These are phyloP conservation scores for Lypha dubia DNA, from an alignment of 2,888 invertebrate species.

Conservation along the genomic window DNA sequence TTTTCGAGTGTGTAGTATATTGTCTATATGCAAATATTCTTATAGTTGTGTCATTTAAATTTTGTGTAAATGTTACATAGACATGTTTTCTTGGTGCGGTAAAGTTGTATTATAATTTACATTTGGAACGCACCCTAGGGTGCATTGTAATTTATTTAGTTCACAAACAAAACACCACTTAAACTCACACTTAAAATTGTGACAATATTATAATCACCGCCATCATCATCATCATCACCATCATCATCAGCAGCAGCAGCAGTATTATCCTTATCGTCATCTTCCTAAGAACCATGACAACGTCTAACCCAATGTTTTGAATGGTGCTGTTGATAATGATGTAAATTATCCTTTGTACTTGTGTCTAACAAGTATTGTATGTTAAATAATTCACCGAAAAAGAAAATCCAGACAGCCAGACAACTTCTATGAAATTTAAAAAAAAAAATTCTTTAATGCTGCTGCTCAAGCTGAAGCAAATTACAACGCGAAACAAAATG, in stretches of 20 bases:
- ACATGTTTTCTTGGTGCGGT: slow-evolving; percentile 22
- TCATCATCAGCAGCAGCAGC: background rate
- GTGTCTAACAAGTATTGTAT: slow-evolving; percentile 4
- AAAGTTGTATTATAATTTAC: slow-evolving; percentile 62
- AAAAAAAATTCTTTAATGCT: slow-evolving; percentile 38
- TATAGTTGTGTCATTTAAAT: slow-evolving; percentile 6
- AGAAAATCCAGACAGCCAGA: slow-evolving; percentile 35
- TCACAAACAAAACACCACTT: slow-evolving; percentile 61
- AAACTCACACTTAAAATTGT: slow-evolving; percentile 33
- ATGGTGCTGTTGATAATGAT: slow-evolving; percentile 35
- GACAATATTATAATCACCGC: slow-evolving; percentile 15
- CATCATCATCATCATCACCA: slow-evolving; percentile 29
- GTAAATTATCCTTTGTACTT: slow-evolving; percentile 28
- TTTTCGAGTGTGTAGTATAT: slow-evolving; percentile 28
- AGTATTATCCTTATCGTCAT: slow-evolving; percentile 1
- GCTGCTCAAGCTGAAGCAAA: background rate
- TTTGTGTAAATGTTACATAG: background rate
- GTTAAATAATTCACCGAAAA: slow-evolving; percentile 27
- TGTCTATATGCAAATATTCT: background rate
- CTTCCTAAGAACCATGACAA: slow-evolving; percentile 18
- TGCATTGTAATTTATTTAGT: slow-evolving; percentile 71
- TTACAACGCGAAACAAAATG: background rate
- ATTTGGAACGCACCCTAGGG: slow-evolving; percentile 66
- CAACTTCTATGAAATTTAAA: slow-evolving; percentile 21
- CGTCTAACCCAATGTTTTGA: background rate